Evolutionary conservation across 2,888 invertebrate species (phyloP).

Genomic region (Acronicta aceris): DNA sequence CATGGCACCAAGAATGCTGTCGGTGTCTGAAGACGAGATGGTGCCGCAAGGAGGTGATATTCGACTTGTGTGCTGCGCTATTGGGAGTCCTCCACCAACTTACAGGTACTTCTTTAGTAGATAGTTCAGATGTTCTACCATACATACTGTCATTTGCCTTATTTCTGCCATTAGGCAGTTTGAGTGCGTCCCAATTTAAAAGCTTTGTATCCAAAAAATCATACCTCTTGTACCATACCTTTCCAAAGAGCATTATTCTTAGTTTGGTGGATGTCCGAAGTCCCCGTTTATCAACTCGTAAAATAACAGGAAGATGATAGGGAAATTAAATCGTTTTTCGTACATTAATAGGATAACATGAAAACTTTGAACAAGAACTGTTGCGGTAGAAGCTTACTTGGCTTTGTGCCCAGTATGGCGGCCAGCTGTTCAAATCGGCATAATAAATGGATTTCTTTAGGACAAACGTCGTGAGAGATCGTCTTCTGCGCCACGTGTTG

Average conservation of each 20-base stretch:
- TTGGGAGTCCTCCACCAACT: conserved; percentile 92
- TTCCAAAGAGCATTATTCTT: no score
- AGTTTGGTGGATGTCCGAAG: no score
- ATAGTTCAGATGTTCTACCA: no score
- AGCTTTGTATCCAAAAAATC: no score
- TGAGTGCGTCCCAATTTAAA: no score
- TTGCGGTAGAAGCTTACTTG: conserved; percentile 15
- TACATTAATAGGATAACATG: neutral
- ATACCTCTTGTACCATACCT: no score
- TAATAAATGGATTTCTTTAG: no score
- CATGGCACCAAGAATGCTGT: conserved; percentile 92
- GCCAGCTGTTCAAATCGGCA: conserved; percentile 8
- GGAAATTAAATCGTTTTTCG: neutral
- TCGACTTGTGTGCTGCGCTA: conserved; percentile 92
- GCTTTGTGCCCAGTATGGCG: conserved; percentile 19
- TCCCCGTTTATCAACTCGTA: no score
- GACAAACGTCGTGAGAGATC: neutral
- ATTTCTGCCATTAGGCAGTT: no score
- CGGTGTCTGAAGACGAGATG: conserved; percentile 90
- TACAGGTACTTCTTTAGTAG: conserved; percentile 88
- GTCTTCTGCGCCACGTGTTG: no score
- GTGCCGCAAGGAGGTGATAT: conserved; percentile 91
- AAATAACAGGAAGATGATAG: neutral
- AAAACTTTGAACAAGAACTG: conserved; percentile 3
- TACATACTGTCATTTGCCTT: no score